Evolutionary conservation across 2,113 vertebrate genomes (phyloP).

Genomic region (Burhinus oedicnemus): DNA sequence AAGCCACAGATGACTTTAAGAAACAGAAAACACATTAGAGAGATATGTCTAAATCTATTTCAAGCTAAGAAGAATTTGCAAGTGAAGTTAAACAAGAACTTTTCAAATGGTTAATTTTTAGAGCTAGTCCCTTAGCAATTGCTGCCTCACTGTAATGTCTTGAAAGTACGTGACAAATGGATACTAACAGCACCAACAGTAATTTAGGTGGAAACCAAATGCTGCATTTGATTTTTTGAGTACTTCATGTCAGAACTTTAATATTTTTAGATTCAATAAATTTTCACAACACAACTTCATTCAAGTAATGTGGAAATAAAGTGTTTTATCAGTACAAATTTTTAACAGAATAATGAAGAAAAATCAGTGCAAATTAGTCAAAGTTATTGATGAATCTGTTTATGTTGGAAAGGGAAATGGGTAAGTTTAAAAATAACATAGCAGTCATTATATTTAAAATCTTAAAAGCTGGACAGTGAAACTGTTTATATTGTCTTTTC

Average conservation of each 20-base stretch:
- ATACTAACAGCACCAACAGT: neutral
- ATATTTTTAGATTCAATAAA: neutral
- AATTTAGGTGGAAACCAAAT: neutral
- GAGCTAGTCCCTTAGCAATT: neutral
- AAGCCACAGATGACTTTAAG: neutral
- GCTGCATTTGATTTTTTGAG: neutral
- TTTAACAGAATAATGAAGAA: neutral
- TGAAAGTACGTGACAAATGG: neutral
- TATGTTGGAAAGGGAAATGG: neutral
- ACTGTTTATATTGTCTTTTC: neutral
- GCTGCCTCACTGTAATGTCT: neutral
- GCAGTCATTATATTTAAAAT: neutral
- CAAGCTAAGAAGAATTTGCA: neutral
- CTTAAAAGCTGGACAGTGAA: neutral
- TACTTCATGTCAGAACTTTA: neutral
- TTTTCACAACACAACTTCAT: neutral
- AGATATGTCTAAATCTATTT: neutral
- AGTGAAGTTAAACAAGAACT: neutral
- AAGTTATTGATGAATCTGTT: neutral
- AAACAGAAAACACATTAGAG: neutral
- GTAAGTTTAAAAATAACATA: neutral
- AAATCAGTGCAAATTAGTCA: rapidly evolving
- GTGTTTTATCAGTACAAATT: neutral
- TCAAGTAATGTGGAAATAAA: neutral
- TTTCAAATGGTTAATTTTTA: neutral